phyloP scores from a whole-genome alignment of 2,113 vertebrate species.

The Chroicocephalus ridibundus region DNA sequence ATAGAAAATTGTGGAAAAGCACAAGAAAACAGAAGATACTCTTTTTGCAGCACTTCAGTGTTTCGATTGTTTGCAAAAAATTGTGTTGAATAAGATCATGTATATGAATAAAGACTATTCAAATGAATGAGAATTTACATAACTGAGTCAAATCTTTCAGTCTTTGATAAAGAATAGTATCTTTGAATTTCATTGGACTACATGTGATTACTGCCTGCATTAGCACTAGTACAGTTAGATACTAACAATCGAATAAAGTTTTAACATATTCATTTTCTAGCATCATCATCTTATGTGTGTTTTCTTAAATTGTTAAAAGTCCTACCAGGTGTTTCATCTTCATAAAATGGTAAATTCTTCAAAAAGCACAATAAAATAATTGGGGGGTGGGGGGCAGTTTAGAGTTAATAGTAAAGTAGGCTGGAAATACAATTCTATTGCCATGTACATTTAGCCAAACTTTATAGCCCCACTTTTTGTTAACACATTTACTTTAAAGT shows the following conservation, averaged over 20 bases:
- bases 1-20: not conserved
- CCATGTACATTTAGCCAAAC: not conserved
- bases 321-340: not conserved
- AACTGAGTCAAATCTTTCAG: not conserved
- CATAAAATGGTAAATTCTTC: not conserved
- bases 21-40: not conserved
- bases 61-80: not conserved
- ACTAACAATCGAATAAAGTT: not conserved
- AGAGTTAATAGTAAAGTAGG: not conserved
- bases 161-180: not conserved
- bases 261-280: not conserved
- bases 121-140: not conserved
- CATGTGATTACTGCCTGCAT: not conserved
- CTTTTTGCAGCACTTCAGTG: not conserved
- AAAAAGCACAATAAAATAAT: not conserved
- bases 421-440: not conserved
- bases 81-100: not conserved
- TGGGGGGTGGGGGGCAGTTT: rapidly evolving
- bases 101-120: not conserved
- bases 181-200: not conserved
- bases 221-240: not conserved
- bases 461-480: not conserved
- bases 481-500: not conserved
- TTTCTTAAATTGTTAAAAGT: not conserved
- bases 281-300: not conserved